A percentile compares a stretch with the other conserved stretches of the same genome.
phyloP scores from a whole-genome alignment of 1,140 invertebrate genomes.

The Rhizoglyphus robini region DNA sequence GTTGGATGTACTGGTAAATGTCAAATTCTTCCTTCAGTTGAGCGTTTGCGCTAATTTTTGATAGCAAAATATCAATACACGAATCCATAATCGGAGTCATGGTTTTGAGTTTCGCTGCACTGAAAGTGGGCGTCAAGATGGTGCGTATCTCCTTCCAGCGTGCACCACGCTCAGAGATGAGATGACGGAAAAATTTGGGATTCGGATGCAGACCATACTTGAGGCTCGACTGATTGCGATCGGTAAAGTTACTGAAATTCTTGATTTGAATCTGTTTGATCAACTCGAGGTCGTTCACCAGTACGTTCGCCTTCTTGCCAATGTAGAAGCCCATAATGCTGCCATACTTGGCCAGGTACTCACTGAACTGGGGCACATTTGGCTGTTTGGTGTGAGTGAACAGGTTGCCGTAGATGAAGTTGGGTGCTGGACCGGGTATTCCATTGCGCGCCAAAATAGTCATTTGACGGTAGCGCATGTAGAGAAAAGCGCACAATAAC shows the following conservation, averaged over 20 bases:
- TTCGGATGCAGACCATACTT: constrained; percentile 4
- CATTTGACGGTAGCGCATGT: background rate
- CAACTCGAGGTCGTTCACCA: constrained; percentile 32
- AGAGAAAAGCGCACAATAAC: background rate
- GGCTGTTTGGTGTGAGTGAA: background rate
- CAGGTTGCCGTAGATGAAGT: constrained; percentile 31
- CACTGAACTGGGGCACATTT: constrained; percentile 25
- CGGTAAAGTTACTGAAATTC: constrained; percentile 31
- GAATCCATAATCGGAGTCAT: constrained; percentile 32
- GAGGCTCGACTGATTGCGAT: constrained; percentile 24
- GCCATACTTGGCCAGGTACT: constrained; percentile 33
- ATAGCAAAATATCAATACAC: constrained; percentile 29
- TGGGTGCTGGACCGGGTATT: constrained; percentile 31
- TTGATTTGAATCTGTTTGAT: constrained; percentile 33
- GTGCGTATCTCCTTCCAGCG: constrained; percentile 41
- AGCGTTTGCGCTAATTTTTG: constrained; percentile 25
- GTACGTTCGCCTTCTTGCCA: constrained; percentile 30
- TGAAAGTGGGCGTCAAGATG: constrained; percentile 40
- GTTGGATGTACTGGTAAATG: constrained; percentile 33
- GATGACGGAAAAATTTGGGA: constrained; percentile 18
- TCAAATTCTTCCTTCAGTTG: constrained; percentile 27
- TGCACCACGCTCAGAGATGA: constrained; percentile 24
- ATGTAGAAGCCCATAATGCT: constrained; percentile 32
- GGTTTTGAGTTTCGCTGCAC: constrained; percentile 37
- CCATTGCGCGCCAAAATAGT: constrained; percentile 20